These are phyloP conservation scores for Callimorpha dominula DNA, from an alignment of 2,888 invertebrate genomes.

Conservation along the genomic window DNA sequence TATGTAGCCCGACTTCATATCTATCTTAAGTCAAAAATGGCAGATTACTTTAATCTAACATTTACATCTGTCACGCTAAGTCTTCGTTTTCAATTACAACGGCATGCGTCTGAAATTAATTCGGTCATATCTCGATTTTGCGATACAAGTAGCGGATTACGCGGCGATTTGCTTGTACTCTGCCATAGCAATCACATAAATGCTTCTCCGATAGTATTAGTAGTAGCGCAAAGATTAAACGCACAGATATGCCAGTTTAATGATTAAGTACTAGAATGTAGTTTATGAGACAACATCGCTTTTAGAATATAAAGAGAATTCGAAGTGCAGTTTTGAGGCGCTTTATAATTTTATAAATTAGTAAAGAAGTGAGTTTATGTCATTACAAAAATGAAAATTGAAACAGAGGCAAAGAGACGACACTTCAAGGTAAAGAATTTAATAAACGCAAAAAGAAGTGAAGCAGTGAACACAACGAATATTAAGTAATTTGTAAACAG, in stretches of 20 bases:
- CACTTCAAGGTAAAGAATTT: no score
- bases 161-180: slow-evolving; percentile 76
- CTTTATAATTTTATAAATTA: background rate
- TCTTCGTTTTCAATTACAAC: slow-evolving; percentile 79
- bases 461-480: background rate
- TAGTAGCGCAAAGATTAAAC: slow-evolving; percentile 59
- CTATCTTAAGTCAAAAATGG: slow-evolving; percentile 45
- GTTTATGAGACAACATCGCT: background rate
- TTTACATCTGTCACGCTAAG: slow-evolving; percentile 70
- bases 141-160: slow-evolving; percentile 80
- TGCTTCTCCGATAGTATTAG: slow-evolving; percentile 53
- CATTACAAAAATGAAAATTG: no score
- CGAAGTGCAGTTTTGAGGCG: background rate
- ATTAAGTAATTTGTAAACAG: no score
- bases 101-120: slow-evolving; percentile 79
- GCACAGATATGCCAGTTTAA: slow-evolving; percentile 36
- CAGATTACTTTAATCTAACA: slow-evolving; percentile 54
- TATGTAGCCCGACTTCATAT: slow-evolving; percentile 26
- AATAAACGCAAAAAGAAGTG: background rate
- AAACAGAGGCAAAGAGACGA: no score
- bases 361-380: no score
- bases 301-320: background rate
- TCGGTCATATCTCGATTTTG: slow-evolving; percentile 77
- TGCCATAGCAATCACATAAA: slow-evolving; percentile 73
- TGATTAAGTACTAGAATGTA: background rate